These are phyloP conservation scores for Apis florea DNA, from an alignment of 1,140 invertebrate species.

Conservation along the genomic window DNA sequence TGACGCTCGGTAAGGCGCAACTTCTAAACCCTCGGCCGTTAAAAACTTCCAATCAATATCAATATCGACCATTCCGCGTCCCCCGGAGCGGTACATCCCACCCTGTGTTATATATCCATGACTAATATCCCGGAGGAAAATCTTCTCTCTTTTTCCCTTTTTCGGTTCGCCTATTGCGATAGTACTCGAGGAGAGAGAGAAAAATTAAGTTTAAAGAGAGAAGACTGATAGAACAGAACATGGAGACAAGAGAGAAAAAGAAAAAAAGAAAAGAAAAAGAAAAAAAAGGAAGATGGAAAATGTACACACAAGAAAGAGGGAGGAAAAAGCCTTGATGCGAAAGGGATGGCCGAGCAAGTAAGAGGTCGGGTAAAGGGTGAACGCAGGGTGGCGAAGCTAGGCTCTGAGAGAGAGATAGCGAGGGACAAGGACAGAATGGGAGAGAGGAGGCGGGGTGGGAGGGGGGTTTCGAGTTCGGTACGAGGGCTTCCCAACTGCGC, in stretches of 20 bases:
- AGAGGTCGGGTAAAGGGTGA: slow-evolving; percentile 34
- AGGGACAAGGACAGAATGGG: slow-evolving; percentile 26
- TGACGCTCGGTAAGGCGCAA: not conserved
- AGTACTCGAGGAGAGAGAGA: not conserved
- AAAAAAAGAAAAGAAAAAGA: not conserved
- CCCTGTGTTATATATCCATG: slow-evolving; percentile 15
- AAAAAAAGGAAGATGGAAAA: not conserved
- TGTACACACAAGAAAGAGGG: not conserved
- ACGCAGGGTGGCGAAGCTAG: slow-evolving; percentile 34
- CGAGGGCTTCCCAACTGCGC: slow-evolving; percentile 73
- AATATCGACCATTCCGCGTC: slow-evolving; percentile 35
- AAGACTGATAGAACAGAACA: slow-evolving; percentile 28
- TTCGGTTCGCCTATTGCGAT: not conserved
- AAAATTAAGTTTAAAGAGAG: slow-evolving; percentile 49
- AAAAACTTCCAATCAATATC: slow-evolving; percentile 43
- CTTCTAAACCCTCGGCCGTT: slow-evolving; percentile 12
- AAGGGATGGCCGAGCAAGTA: slow-evolving; percentile 30
- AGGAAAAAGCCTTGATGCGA: slow-evolving; percentile 27
- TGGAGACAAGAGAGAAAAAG: slow-evolving; percentile 15
- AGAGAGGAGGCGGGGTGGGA: not conserved
- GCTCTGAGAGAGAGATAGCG: slow-evolving; percentile 3
- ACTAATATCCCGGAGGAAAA: slow-evolving; percentile 40
- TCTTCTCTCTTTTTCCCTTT: not conserved
- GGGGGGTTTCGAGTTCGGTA: slow-evolving; percentile 46
- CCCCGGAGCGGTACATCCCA: slow-evolving; percentile 9